phyloP scores from a whole-genome alignment of 2,113 vertebrate species.

The Morphnarchus princeps region DNA sequence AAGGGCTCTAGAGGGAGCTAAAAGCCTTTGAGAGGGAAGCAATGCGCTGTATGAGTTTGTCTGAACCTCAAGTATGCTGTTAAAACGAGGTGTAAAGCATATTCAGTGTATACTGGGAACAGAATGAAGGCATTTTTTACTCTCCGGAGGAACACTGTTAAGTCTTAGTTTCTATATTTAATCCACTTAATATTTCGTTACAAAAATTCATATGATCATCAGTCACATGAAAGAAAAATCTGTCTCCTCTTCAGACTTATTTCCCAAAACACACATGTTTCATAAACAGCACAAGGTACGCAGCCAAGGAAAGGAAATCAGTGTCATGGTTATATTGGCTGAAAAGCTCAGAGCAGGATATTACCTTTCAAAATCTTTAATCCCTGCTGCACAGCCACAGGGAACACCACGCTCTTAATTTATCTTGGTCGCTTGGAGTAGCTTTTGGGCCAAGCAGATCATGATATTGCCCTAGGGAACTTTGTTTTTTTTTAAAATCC shows the following conservation, averaged over 20 bases:
- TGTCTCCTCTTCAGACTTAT: not conserved
- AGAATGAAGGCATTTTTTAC: not conserved
- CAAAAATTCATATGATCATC: slow-evolving; percentile 14
- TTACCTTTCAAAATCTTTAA: slow-evolving; percentile 38
- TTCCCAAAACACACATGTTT: slow-evolving; percentile 17
- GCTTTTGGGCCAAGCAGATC: not conserved
- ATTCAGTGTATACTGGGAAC: not conserved
- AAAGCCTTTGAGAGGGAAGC: slow-evolving; percentile 12
- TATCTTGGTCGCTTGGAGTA: not conserved
- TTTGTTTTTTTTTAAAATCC: not conserved
- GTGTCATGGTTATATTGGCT: not conserved
- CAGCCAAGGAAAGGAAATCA: not conserved
- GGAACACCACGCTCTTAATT: not conserved
- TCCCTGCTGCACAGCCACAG: fast-evolving
- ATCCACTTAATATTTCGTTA: slow-evolving; percentile 16
- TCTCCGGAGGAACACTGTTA: not conserved
- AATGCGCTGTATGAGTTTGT: not conserved
- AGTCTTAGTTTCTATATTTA: slow-evolving; percentile 21
- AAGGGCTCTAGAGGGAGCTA: slow-evolving; percentile 64
- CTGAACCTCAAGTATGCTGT: not conserved
- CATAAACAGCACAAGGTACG: not conserved
- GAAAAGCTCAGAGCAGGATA: slow-evolving; percentile 37
- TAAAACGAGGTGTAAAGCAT: slow-evolving; percentile 5
- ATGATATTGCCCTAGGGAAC: not conserved
- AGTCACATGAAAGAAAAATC: not conserved